Base-by-base conservation (phyloP, 2,113 vertebrate species). In the Choloepus hoffmanni region DNA sequence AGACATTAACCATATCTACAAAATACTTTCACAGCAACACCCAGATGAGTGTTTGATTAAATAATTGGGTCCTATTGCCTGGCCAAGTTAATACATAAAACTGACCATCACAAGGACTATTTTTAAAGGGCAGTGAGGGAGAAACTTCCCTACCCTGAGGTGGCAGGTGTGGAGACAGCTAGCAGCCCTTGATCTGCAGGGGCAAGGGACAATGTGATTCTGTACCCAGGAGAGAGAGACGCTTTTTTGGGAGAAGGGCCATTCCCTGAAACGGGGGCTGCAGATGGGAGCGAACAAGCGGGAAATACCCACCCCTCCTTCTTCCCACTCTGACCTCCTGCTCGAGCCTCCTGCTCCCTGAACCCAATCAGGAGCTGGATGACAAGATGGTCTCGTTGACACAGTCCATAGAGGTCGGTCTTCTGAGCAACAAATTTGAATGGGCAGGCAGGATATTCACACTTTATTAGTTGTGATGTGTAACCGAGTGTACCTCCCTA, bases 381-480 rank as follows among this genome's bases (percentile, higher is more conserved):
- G 48, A 33, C 4, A 19, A 53, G 30, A 9, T 10, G 6, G 30
- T n/a, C 5, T 33, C 13, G 43, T 3, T 21, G 45, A 4, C 4
- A 3, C 1, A 9, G 33, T 8, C 73, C 24, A 5, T 13, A 8
- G 19, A 2, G 16, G 36, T n/a, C 73, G 14, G 45, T 2, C 73
- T 8, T 1, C 0, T 40, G 73, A 1, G 0, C 16, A 63, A 11
- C n/a, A 36, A 14, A 14, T 15, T 5, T 10, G 45, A 28, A 30
- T 0, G 7, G 15, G 4, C 23, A 21, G 2, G 19, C 58, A 23
- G 73, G 36, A 1, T 11, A 0, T 19, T 23, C 2, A 3, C 58
- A 77, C 15, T 16, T n/a, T n/a, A 14, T n/a, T n/a, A 14, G 0
- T 1, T 50, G 58, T 24, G 60, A 28, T 40, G 58, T 11, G 36